Base-by-base conservation (phyloP, 2,113 vertebrate genomes). In the Oxyruncus cristatus region DNA sequence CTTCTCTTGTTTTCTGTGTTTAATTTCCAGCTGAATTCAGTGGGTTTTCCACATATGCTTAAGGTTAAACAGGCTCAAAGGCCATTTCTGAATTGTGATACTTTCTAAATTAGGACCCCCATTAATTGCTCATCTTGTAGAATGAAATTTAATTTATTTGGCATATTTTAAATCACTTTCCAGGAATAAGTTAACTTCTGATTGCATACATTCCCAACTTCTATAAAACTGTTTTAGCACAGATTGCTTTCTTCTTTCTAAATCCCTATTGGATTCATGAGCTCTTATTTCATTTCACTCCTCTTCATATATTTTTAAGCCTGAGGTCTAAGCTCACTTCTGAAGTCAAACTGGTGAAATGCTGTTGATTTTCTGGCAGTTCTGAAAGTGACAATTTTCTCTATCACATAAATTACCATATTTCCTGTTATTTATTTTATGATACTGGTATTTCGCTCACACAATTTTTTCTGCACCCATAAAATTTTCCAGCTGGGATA, bases 401-500 rank as follows among this genome's bases (percentile, higher is more conserved):
- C 96, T 97, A 93, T 97, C 95, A 96, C 82, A 90, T 97, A 97
- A 97, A 97, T 97, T 97, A 96, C 83, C 39, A 5, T 95, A 97
- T 97, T 98, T 97, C 95, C 97, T 97, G 97, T 97, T 98, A 97
- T 97, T 98, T 98, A 96, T 97, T 97, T 97, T 97, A 97, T 94
- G 86, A 97, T 94, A 94, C 94, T 95, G 92, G 75, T 95, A 97
- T 98, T 98, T 97, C 78, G 91, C 81, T 97, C 96, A 91, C 52
- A 96, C 44, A 63, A n/a, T 93, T 97, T 97, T 97, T 96, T 95
- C 84, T 87, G 55, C 75, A 63, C 32, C 87, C 75, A 95, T 97
- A 97, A 97, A 97, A 95, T 95, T 96, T 97, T 97, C 96, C 97
- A 97, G 92, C 94, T 98, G 97, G 74, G 56, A 89, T 95, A 65